Evolutionary conservation across 2,113 vertebrate genomes (phyloP).

Genomic region (Leptocoma aspasia): DNA sequence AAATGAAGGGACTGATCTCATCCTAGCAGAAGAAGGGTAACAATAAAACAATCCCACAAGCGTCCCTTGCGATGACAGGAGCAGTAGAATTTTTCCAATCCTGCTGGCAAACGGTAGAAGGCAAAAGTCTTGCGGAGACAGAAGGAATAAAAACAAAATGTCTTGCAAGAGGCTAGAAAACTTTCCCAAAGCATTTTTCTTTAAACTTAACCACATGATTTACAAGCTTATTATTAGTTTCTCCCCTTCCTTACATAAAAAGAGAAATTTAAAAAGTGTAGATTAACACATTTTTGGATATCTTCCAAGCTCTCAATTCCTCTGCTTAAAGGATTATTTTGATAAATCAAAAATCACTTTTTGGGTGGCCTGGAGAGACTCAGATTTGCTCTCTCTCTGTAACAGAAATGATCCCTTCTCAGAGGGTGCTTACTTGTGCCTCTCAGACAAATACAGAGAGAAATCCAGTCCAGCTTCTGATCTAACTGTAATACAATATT

Average conservation of each 20-base stretch:
- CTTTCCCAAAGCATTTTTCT: slow-evolving; percentile 44
- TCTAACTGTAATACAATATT: background rate
- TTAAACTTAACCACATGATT: slow-evolving; percentile 43
- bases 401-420: background rate
- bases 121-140: background rate
- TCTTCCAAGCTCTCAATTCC: slow-evolving; percentile 22
- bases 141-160: slow-evolving; percentile 37
- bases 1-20: slow-evolving; percentile 12
- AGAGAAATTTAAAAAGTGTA: slow-evolving; percentile 23
- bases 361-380: slow-evolving; percentile 10
- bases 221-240: slow-evolving; percentile 39
- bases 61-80: background rate
- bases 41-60: slow-evolving; percentile 9
- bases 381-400: background rate
- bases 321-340: slow-evolving; percentile 36
- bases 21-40: background rate
- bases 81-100: slow-evolving; percentile 10
- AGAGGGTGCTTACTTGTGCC: background rate
- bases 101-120: slow-evolving; percentile 29
- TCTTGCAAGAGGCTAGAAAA: slow-evolving; percentile 25
- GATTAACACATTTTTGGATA: slow-evolving; percentile 54
- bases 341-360: slow-evolving; percentile 46
- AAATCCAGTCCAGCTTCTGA: background rate
- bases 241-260: background rate
- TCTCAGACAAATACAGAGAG: background rate